Conservation (phyloP, 1,140 invertebrate species). For the Apocrypta bakeri region DNA sequence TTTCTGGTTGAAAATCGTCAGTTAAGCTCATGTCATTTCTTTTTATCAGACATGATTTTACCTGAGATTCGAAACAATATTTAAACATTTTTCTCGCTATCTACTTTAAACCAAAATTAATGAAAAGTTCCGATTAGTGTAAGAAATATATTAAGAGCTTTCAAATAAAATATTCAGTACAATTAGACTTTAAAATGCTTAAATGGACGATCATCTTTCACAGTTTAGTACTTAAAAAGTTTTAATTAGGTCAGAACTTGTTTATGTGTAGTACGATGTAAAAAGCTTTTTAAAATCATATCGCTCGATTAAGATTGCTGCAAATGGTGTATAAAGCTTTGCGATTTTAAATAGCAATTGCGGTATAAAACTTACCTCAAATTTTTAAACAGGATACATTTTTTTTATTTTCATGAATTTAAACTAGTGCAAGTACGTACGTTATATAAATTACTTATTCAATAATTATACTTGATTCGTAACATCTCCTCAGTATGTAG, state of each 20-base stretch:
- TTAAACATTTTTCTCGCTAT: background rate
- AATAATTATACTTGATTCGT: too few relatives aligned
- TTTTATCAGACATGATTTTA: background rate
- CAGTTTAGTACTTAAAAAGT: constrained; percentile 14
- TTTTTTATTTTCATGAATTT: too few relatives aligned
- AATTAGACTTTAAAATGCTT: constrained; percentile 7
- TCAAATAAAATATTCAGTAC: constrained; percentile 46
- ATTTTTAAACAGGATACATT: too few relatives aligned
- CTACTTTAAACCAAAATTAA: background rate
- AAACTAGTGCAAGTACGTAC: too few relatives aligned
- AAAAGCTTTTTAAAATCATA: background rate
- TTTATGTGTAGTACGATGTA: background rate
- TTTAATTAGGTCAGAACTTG: background rate
- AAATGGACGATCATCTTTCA: background rate
- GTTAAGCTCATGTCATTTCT: background rate
- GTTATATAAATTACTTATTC: too few relatives aligned
- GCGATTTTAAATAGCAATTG: too few relatives aligned
- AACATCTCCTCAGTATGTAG: too few relatives aligned
- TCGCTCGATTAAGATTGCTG: background rate
- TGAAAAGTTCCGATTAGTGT: background rate
- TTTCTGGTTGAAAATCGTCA: background rate
- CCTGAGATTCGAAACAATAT: background rate
- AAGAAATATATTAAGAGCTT: constrained; percentile 36
- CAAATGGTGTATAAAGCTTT: background rate
- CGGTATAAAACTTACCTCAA: too few relatives aligned